A percentile compares a stretch with the other conserved stretches of the same genome.
Evolutionary conservation across 2,888 invertebrate species (phyloP).

Genomic region (Idaea aversata): DNA sequence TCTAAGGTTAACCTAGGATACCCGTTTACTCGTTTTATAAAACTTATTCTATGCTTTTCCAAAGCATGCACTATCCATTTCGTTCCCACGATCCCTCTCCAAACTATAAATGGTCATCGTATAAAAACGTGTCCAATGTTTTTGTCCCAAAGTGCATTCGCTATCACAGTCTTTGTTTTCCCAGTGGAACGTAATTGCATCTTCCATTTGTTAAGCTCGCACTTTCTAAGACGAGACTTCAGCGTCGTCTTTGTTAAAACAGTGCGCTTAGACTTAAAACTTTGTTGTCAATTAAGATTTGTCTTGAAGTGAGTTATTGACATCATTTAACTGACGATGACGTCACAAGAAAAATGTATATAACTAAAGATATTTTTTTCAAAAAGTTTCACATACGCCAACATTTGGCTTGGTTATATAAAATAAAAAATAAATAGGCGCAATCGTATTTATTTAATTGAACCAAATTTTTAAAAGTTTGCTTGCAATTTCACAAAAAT

Average conservation of each 20-base stretch:
- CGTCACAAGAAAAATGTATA: too few species aligned
- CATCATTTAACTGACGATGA: neutral
- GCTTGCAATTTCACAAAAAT: too few species aligned
- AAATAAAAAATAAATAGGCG: too few species aligned
- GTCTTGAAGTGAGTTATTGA: neutral
- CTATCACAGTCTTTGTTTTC: constrained; percentile 23
- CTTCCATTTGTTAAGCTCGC: constrained; percentile 25
- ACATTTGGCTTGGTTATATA: too few species aligned
- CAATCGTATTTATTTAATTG: too few species aligned
- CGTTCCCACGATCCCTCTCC: neutral
- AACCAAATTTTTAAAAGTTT: too few species aligned
- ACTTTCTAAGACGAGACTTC: constrained; percentile 5
- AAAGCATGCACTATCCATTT: neutral
- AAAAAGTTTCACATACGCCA: too few species aligned
- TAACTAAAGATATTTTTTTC: too few species aligned
- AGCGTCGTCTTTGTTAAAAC: neutral
- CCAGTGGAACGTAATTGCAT: constrained; percentile 29
- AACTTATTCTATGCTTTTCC: neutral
- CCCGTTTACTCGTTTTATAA: neutral
- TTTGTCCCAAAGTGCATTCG: constrained; percentile 21
- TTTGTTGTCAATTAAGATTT: neutral
- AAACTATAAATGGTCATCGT: neutral
- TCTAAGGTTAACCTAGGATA: too few species aligned
- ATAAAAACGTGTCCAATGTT: constrained; percentile 4
- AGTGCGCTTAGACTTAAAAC: neutral